Percentiles rank a stretch among this genome's conserved stretches.
phyloP scores from a whole-genome alignment of 2,113 vertebrate genomes.

The Lota lota region DNA sequence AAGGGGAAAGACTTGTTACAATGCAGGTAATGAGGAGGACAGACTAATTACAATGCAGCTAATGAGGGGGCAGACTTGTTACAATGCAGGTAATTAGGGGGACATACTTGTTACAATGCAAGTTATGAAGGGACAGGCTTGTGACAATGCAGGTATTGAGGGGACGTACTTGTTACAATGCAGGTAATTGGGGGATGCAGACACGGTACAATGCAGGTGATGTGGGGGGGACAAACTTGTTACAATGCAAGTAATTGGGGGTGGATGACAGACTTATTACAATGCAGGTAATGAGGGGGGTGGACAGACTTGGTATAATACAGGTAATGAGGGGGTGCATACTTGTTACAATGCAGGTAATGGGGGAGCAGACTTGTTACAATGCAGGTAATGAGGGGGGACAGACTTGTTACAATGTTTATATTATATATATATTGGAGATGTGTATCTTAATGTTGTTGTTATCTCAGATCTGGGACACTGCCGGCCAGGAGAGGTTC shows the following conservation, averaged over 20 bases:
- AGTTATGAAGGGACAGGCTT: conserved; percentile 79
- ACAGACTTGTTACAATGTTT: conserved; percentile 86
- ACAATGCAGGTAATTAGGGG: conserved; percentile 87
- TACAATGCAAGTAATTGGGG: conserved; percentile 90
- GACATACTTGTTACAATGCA: conserved; percentile 93
- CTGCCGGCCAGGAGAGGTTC: conserved; percentile 92
- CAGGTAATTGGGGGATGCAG: conserved; percentile 87
- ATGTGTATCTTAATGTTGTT: too few relatives aligned
- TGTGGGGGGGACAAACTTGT: conserved; percentile 74
- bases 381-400: conserved; percentile 83
- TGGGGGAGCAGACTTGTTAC: conserved; percentile 82
- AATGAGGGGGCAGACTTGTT: conserved; percentile 76
- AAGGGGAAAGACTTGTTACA: conserved; percentile 81
- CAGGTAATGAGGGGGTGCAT: conserved; percentile 80
- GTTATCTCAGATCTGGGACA: conserved; percentile 88
- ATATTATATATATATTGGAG: background rate
- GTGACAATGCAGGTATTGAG: conserved; percentile 93
- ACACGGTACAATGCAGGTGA: conserved; percentile 98
- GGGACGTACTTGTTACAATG: background rate
- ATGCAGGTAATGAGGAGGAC: conserved; percentile 83
- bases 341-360: conserved; percentile 97
- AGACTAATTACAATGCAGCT: conserved; percentile 98
- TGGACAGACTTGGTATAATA: conserved; percentile 88
- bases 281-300: conserved; percentile 83
- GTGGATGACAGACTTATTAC: conserved; percentile 96